Conservation (phyloP, 92 coral and sea anemone genomes). For the Montipora capitata region DNA sequence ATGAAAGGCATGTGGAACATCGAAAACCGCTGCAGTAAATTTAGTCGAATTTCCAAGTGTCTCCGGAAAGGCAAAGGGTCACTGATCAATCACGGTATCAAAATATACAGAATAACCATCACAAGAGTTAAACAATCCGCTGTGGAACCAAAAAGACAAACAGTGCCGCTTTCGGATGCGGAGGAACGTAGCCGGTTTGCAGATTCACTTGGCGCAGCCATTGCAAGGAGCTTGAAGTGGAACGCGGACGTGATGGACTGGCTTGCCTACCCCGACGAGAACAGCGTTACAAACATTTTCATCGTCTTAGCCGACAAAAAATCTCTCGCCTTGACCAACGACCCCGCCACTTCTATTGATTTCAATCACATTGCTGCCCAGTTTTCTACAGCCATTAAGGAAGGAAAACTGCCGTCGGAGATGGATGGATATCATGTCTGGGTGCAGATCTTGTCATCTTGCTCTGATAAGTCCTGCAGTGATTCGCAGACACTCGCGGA, state of each 20-base stretch:
- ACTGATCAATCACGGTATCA: neutral
- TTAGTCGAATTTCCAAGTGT: neutral
- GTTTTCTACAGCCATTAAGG: conserved; percentile 47
- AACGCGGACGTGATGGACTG: conserved; percentile 54
- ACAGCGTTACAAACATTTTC: neutral
- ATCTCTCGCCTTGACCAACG: conserved; percentile 18
- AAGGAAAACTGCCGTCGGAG: conserved; percentile 48
- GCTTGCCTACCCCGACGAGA: conserved; percentile 30
- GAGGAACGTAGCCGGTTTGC: conserved; percentile 71
- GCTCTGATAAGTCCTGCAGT: conserved; percentile 62
- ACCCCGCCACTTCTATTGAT: conserved; percentile 22
- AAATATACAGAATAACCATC: neutral
- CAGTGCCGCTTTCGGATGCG: conserved; percentile 45
- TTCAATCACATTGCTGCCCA: conserved; percentile 26
- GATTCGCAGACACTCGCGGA: conserved; percentile 49
- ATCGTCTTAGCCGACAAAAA: conserved; percentile 71
- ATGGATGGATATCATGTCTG: conserved; percentile 57
- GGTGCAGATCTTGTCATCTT: conserved; percentile 60
- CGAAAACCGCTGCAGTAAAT: conserved; percentile 19
- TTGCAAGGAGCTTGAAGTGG: conserved; percentile 59
- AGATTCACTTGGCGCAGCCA: conserved; percentile 50
- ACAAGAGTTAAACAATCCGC: neutral
- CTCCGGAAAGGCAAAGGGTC: neutral
- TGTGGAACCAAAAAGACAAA: neutral
- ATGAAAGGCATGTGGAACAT: conserved; percentile 78